Evolutionary conservation across 2,797 vertebrate genomes (phyloP).

Genomic region (Sebastes oblongus): DNA sequence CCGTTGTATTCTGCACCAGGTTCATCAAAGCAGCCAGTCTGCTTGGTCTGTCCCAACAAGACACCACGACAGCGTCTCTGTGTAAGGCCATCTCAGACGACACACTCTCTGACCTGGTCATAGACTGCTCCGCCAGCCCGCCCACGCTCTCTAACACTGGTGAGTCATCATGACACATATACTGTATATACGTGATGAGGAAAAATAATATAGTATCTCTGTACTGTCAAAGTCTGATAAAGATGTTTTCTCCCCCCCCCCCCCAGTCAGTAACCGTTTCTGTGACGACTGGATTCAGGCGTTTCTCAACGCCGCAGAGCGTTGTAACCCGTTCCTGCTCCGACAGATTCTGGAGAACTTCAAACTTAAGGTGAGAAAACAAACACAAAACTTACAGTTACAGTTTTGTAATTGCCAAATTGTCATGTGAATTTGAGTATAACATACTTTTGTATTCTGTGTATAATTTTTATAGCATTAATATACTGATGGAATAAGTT

Average conservation of each 20-base stretch:
- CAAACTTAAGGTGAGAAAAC: conserved; percentile 91
- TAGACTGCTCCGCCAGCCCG: conserved; percentile 86
- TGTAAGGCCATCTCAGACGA: conserved; percentile 89
- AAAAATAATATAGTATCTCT: neutral
- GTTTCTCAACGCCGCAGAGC: conserved; percentile 89
- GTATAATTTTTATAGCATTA: neutral
- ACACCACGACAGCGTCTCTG: conserved; percentile 86
- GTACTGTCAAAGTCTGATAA: neutral
- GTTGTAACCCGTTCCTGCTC: conserved; percentile 93
- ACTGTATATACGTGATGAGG: neutral
- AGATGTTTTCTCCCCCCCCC: neutral
- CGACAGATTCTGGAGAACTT: conserved; percentile 97
- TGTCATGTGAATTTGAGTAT: neutral
- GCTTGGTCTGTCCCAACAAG: conserved; percentile 93
- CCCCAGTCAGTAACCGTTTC: conserved; percentile 92
- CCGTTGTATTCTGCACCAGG: conserved; percentile 71
- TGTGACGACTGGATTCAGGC: conserved; percentile 97
- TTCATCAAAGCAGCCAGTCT: conserved; percentile 94
- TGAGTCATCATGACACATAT: conserved; percentile 63
- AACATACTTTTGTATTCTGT: neutral
- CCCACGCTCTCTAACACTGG: conserved; percentile 86
- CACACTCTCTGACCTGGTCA: conserved; percentile 79
- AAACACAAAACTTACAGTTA: neutral
- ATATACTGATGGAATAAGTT: neutral
- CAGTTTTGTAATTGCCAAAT: too few species aligned